A percentile compares a stretch with the other conserved stretches of the same genome.
These are phyloP conservation scores for Sturnira hondurensis DNA, from an alignment of 2,113 vertebrate genomes.

Conservation along the genomic window DNA sequence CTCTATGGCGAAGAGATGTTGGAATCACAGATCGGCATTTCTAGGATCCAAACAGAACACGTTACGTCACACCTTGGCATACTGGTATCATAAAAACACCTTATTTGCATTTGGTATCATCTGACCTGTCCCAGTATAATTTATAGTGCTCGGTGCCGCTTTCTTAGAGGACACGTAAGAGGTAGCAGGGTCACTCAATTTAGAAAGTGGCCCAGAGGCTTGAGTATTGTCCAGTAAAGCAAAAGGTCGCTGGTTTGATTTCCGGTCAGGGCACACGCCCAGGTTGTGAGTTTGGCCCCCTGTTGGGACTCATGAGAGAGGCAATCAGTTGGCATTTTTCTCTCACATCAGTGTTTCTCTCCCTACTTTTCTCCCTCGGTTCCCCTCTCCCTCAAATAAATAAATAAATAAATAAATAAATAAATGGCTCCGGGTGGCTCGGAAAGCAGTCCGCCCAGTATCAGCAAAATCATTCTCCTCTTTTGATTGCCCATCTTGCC, in stretches of 20 bases:
- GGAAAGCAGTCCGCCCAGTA: background rate
- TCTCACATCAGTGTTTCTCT: too few species aligned
- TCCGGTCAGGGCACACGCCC: too few species aligned
- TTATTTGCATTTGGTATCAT: background rate
- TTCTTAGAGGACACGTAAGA: background rate
- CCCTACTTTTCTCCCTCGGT: too few species aligned
- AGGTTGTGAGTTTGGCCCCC: too few species aligned
- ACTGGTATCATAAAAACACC: background rate
- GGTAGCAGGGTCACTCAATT: background rate
- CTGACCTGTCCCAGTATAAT: background rate
- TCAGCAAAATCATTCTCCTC: background rate
- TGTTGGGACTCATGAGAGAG: too few species aligned
- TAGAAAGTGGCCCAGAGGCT: background rate
- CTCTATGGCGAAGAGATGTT: background rate
- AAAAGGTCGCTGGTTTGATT: too few species aligned
- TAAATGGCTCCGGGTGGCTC: background rate
- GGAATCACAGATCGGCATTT: background rate
- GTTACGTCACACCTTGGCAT: accelerated
- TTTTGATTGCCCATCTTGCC: background rate
- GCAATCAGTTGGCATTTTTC: too few species aligned
- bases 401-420: too few species aligned
- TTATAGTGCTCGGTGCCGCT: accelerated
- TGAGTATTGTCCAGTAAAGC: too few species aligned
- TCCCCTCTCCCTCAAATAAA: too few species aligned
- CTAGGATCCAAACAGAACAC: background rate